Evolutionary conservation across 2,888 invertebrate genomes (phyloP).

Genomic region (Hipparchia semele): DNA sequence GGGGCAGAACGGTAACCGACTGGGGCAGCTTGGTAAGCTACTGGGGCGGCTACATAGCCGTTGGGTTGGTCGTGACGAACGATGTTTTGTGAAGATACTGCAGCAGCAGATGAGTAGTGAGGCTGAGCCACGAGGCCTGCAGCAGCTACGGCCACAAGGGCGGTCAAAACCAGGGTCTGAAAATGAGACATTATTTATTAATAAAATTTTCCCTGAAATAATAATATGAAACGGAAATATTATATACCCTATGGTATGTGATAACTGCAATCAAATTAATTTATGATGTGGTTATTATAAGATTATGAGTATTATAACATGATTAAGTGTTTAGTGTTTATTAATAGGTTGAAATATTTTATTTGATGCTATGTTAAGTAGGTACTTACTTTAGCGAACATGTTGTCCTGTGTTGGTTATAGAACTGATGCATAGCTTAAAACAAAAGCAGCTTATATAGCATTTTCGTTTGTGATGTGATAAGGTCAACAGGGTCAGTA

Average conservation of each 20-base stretch:
- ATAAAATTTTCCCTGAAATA: not conserved
- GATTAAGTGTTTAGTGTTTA: too few species aligned
- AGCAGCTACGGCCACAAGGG: constrained; percentile 59
- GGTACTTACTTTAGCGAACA: constrained; percentile 71
- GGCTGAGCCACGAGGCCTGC: constrained; percentile 62
- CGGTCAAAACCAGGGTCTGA: constrained; percentile 59
- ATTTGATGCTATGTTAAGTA: not conserved
- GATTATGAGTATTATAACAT: too few species aligned
- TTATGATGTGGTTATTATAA: too few species aligned
- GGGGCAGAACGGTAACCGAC: constrained; percentile 48
- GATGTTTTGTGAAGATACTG: constrained; percentile 66
- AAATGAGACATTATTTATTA: constrained; percentile 30
- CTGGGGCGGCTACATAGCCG: constrained; percentile 46
- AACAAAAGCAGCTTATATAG: constrained; percentile 62
- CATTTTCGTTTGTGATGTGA: constrained; percentile 48
- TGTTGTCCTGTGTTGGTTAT: constrained; percentile 45
- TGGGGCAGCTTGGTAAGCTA: constrained; percentile 49
- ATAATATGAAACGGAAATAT: not conserved
- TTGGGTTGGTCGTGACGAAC: constrained; percentile 65
- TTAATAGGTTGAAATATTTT: not conserved
- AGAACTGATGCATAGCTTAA: constrained; percentile 44
- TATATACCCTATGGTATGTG: too few species aligned
- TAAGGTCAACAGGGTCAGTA: constrained; percentile 29
- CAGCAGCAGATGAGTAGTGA: constrained; percentile 59
- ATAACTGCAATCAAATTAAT: too few species aligned